Evolutionary conservation across 2,888 invertebrate genomes (phyloP).

Genomic region (Holacanthella duospinosa): DNA sequence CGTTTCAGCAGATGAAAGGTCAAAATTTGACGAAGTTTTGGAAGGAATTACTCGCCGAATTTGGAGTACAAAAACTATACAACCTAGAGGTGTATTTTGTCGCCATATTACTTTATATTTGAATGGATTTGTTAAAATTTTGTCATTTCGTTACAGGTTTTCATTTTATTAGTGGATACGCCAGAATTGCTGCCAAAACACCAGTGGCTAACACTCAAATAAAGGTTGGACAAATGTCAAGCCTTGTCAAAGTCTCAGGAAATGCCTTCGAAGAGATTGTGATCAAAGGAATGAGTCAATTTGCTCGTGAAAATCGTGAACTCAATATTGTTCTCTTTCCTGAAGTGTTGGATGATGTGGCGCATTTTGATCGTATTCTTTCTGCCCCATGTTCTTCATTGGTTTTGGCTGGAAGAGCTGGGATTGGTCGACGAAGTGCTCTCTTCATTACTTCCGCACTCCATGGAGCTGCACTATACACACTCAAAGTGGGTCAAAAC

Average conservation of each 20-base stretch:
- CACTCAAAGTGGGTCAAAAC: constrained; percentile 48
- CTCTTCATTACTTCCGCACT: constrained; percentile 62
- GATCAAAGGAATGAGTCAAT: constrained; percentile 49
- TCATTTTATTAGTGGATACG: constrained; percentile 4
- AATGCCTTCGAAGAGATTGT: constrained; percentile 55
- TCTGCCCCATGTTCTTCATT: constrained; percentile 53
- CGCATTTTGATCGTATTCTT: constrained; percentile 54
- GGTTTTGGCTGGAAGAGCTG: constrained; percentile 65
- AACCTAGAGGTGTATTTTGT: too few relatives aligned
- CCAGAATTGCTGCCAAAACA: neutral
- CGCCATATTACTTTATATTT: too few relatives aligned
- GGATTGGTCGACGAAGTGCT: constrained; percentile 69
- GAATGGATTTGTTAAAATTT: too few relatives aligned
- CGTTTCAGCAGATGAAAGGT: constrained; percentile 53
- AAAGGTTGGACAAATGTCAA: constrained; percentile 35
- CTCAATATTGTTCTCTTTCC: constrained; percentile 54
- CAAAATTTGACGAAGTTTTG: constrained; percentile 55
- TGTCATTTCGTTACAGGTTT: too few relatives aligned
- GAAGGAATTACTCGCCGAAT: constrained; percentile 41
- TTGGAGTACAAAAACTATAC: too few relatives aligned
- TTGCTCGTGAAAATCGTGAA: constrained; percentile 56
- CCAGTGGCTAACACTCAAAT: neutral
- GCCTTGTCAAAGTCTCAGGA: constrained; percentile 37
- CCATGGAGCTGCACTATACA: constrained; percentile 53
- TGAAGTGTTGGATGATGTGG: constrained; percentile 56